Base-by-base conservation (phyloP, 1,140 invertebrate genomes). In the Wiebesia pumilae region DNA sequence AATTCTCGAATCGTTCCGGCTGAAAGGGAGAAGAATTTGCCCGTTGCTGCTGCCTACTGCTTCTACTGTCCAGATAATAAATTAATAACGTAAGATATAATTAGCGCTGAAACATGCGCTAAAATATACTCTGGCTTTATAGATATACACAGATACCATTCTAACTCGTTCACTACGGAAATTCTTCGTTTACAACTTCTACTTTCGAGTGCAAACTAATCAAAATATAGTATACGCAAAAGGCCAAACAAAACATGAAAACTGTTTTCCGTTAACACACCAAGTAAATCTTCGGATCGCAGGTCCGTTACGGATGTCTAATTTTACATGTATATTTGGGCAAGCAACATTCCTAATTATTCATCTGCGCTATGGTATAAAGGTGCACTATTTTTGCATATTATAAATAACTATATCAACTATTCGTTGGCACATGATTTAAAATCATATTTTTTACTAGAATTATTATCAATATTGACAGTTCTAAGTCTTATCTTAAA, bases 71-170 rank as follows among this genome's bases (percentile, higher is more conserved):
- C 65, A 73, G 35, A 83, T 75, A 83, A 84, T 84, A 84, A 84
- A 84, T 84, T 84, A 78, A 84, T 84, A 84, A 84, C 73, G 82
- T 73, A 30, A 73, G n/a, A 84, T 84, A 78, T 65, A 84, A 78
- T 84, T 84, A 84, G 82, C 71, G 21, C 24, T 27, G 9, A 73
- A 62, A 38, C 54, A 77, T 1, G 43, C 27, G 58, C 40, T 43
- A 69, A 82, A 82, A 35, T 71, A 71, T 7, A 73, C 81, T 35
- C 67, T 7, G 27, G 51, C 30, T 51, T n/a, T 69, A 51, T 73
- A 10, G 27, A 35, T 12, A 51, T 3, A 14, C 38, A 54, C 16
- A 30, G 27, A 35, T 71, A 27, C 27, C 65, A 21, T 40, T 43
- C 38, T 19, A 19, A 43, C 35, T 30, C 3, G 1, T 69, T 69